Base-by-base conservation (phyloP, 1,140 invertebrate genomes). In the Meteorus sp. region DNA sequence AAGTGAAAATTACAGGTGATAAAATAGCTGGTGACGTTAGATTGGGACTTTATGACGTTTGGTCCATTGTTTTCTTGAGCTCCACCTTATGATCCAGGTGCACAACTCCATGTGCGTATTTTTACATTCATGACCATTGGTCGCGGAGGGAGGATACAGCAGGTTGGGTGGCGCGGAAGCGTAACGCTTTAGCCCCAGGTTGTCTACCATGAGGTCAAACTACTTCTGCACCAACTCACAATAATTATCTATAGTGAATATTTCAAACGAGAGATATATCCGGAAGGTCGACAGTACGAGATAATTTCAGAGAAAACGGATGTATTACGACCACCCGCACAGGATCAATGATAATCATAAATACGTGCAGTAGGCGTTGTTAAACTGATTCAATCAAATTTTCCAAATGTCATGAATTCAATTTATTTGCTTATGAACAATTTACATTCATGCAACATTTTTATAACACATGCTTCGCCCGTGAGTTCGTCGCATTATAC, bases 351-450 rank as follows among this genome's bases (percentile, higher is more conserved):
- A n/a, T n/a, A n/a, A n/a, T n/a, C n/a, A n/a, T n/a, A n/a, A n/a
- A n/a, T n/a, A n/a, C n/a, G n/a, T 63, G 59, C 60, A 43, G 33
- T 53, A 62, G 9, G 6, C 48, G n/a, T n/a, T n/a, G n/a, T n/a
- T n/a, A n/a, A n/a, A n/a, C n/a, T n/a, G n/a, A n/a, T n/a, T n/a
- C n/a, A n/a, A n/a, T n/a, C n/a, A n/a, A n/a, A n/a, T n/a, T n/a
- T n/a, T n/a, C n/a, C n/a, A n/a, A n/a, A n/a, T n/a, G n/a, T n/a
- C n/a, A n/a, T n/a, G n/a, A n/a, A n/a, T n/a, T n/a, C n/a, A n/a
- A n/a, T n/a, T n/a, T n/a, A n/a, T n/a, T n/a, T n/a, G n/a, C n/a
- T n/a, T n/a, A n/a, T n/a, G n/a, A n/a, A n/a, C n/a, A n/a, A n/a
- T n/a, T n/a, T n/a, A n/a, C n/a, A n/a, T n/a, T n/a, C n/a, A n/a